Conservation (phyloP, 37 sponge, comb jelly and placozoan species). For the Oscarella lobularis region DNA sequence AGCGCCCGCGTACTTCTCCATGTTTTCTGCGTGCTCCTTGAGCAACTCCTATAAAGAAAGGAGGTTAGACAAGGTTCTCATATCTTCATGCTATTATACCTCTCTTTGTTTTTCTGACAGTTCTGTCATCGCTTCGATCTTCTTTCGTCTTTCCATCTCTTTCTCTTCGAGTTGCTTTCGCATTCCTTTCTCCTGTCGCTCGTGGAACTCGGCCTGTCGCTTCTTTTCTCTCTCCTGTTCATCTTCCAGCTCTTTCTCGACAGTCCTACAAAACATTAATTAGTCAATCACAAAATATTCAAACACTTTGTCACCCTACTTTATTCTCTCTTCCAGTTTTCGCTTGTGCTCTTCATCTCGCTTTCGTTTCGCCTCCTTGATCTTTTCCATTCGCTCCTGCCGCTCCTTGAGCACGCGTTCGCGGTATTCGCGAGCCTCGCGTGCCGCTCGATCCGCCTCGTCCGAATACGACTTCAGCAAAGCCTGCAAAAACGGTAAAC, state of each 20-base stretch:
- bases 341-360: constrained; percentile 5
- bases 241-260: background rate
- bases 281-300: no score
- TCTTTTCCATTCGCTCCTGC: background rate
- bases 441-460: background rate
- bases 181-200: background rate
- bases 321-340: background rate
- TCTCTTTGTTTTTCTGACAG: constrained; percentile 4
- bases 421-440: background rate
- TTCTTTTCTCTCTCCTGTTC: background rate
- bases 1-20: background rate
- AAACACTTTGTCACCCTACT: no score
- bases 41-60: constrained; percentile 1
- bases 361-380: constrained; percentile 8
- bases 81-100: no score
- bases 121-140: constrained; percentile 2
- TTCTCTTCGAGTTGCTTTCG: background rate
- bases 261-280: background rate
- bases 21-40: background rate
- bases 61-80: no score
- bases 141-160: background rate
- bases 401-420: constrained; percentile 4
- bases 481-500: constrained; percentile 1
- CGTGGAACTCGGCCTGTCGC: background rate
- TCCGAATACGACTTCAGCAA: background rate